Base-by-base conservation (phyloP, 2,113 vertebrate species). In the Poeciliopsis retropinna region DNA sequence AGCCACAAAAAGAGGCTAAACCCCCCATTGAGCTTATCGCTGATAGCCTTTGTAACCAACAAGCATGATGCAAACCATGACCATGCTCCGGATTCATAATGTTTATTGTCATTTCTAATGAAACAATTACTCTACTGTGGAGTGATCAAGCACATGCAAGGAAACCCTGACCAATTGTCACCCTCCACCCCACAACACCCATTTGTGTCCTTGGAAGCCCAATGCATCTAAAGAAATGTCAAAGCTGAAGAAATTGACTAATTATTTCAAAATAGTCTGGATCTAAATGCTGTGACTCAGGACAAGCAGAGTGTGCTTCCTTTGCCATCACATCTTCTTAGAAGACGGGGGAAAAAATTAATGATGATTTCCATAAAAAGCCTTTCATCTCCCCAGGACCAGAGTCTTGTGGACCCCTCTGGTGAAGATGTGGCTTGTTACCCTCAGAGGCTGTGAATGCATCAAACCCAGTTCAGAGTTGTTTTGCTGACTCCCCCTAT, bases 11-110 rank as follows among this genome's bases (percentile, higher is more conserved):
- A 73, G 79, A 78, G 81, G 83, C 83, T 91, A 81, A 86, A 87
- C 81, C 87, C 88, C 89, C 86, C 84, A 74, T 84, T 88, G 89
- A 15, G 79, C 79, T 79, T 90, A 81, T 85, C 84, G 85, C 67
- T 7, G 37, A 85, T 90, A 89, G 75, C 41, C 83, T 91, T 86
- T 86, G 75, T 74, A 84, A 65, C 62, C 66, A 80, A 85, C 84
- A 89, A 83, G 64, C 57, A 79, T 14, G 67, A 62, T 60, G 60
- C 74, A 39, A 66, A 64, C 29, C 71, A 84, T 79, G 72, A 84
- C 77, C 72, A 67, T 79, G 77, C 75, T 30, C 39, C 39, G 73
- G 74, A 84, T 80, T 82, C 37, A 37, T 75, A 19, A 19, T 3
- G 28, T 67, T 86, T 72, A 81, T 76, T 85, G 83, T 82, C 57